Percentiles rank a stretch among this genome's conserved stretches.
Conservation (phyloP, 1,140 invertebrate species). For the Plectrocnemia conspersa region DNA sequence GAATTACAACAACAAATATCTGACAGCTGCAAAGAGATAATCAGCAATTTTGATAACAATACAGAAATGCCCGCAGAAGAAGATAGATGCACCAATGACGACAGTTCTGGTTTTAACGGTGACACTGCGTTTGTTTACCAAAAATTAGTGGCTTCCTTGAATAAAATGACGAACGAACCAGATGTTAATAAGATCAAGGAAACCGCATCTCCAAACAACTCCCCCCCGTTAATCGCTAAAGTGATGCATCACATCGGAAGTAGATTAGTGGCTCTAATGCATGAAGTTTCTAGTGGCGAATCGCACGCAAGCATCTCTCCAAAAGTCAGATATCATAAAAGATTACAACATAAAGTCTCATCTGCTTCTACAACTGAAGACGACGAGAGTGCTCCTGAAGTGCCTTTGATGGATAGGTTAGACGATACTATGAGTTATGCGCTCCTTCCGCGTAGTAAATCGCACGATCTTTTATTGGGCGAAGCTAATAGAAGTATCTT, state of each 20-base stretch:
- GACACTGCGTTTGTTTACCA: constrained; percentile 81
- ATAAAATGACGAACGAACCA: constrained; percentile 61
- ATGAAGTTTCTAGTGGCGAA: constrained; percentile 78
- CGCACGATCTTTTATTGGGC: constrained; percentile 68
- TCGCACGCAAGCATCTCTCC: constrained; percentile 49
- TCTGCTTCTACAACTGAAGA: constrained; percentile 74
- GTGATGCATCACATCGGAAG: constrained; percentile 91
- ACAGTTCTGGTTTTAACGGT: constrained; percentile 54
- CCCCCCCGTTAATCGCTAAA: constrained; percentile 82
- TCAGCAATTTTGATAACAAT: constrained; percentile 73
- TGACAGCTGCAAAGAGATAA: constrained; percentile 81
- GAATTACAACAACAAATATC: constrained; percentile 80
- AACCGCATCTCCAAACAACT: constrained; percentile 59
- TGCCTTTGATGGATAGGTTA: constrained; percentile 36
- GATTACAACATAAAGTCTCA: constrained; percentile 55
- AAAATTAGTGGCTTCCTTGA: constrained; percentile 73
- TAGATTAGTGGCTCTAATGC: constrained; percentile 84
- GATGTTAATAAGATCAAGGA: constrained; percentile 41
- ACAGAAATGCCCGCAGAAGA: constrained; percentile 43
- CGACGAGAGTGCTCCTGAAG: constrained; percentile 65
- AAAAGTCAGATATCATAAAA: constrained; percentile 49
- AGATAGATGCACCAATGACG: constrained; percentile 58
- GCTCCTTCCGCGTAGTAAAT: constrained; percentile 63
- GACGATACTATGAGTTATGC: constrained; percentile 37
- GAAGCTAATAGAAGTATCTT: constrained; percentile 48